Base-by-base conservation (phyloP, 2,797 vertebrate genomes). In the Poecilia picta region DNA sequence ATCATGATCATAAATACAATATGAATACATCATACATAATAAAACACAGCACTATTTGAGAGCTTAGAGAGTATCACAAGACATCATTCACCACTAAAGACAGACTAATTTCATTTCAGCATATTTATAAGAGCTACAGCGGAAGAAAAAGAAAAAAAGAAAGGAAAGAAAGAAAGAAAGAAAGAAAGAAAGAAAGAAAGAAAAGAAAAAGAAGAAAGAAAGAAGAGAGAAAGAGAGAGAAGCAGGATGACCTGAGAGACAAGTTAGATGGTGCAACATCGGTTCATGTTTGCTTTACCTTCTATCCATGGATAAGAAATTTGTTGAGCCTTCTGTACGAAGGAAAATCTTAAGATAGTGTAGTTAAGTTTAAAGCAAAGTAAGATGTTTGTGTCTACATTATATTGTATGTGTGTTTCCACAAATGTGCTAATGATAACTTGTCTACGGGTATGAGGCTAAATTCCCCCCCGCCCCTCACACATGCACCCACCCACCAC, bases 31-130 rank as follows among this genome's bases (percentile, higher is more conserved):
- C 93, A 92, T 95, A 94, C 92, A 95, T 94, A 93, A 94, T 94
- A 94, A 76, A 95, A 95, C 94, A 96, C 95, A 94, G 91, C 95
- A 95, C 94, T 95, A 96, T 94, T 91, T 91, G 94, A 95, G 95
- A 93, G 93, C 90, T 86, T 94, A 93, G 92, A 94, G 93, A 95
- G 90, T 92, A 95, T 92, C 93, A 96, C 95, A 95, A 96, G 94
- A 96, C 95, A 93, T 94, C 94, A 93, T 95, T 94, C 93, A 95
- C 95, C 95, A 96, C 94, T 95, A 95, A 96, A 94, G 93, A 95
- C 89, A 94, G 93, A 95, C 89, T 94, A 94, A 95, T 94, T 95
- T 95, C 88, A 95, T 95, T 94, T 95, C 91, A 93, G 92, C 93
- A 94, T 95, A 95, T 95, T 94, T 95, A 95, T 94, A 95, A 94